These are phyloP conservation scores for Carapus acus DNA, from an alignment of 2,797 vertebrate genomes.

Conservation along the genomic window DNA sequence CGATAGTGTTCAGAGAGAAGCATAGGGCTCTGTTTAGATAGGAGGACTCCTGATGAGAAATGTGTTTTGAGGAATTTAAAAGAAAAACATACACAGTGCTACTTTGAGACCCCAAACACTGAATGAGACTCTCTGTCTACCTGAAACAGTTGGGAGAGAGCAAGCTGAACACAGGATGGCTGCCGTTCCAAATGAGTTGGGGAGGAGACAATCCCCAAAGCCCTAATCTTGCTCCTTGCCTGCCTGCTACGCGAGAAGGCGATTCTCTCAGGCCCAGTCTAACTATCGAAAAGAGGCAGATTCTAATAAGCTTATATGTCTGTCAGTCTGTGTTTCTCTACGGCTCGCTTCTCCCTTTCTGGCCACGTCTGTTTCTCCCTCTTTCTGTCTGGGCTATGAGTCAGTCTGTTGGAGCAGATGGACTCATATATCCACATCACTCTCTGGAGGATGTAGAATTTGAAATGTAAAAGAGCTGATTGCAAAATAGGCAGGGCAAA, in stretches of 20 bases:
- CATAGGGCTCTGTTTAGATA: conserved; percentile 39
- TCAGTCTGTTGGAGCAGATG: conserved; percentile 71
- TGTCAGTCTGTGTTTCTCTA: conserved; percentile 55
- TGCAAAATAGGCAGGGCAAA: conserved; percentile 38
- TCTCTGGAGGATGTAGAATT: conserved; percentile 64
- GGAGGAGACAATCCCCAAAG: conserved; percentile 31
- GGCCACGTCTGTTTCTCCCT: conserved; percentile 26
- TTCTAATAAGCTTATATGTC: conserved; percentile 65
- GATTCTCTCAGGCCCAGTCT: conserved; percentile 50
- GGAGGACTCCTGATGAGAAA: conserved; percentile 17
- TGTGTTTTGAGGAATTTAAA: conserved; percentile 16
- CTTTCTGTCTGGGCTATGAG: conserved; percentile 54
- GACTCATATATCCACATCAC: conserved; percentile 67
- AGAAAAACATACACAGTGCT: conserved; percentile 18
- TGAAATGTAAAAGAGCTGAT: conserved; percentile 71
- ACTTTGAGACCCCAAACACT: conserved; percentile 15
- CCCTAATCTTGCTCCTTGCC: conserved; percentile 47
- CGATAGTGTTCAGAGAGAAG: conserved; percentile 23
- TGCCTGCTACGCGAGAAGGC: conserved; percentile 38
- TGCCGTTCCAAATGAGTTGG: conserved; percentile 42
- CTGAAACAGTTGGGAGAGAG: conserved; percentile 38
- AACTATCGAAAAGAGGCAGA: conserved; percentile 57
- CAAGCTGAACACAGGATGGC: conserved; percentile 36
- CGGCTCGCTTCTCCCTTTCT: conserved; percentile 27
- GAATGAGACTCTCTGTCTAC: conserved; percentile 19